These are phyloP conservation scores for Diogma glabrata DNA, from an alignment of 2,888 invertebrate genomes.

Conservation along the genomic window DNA sequence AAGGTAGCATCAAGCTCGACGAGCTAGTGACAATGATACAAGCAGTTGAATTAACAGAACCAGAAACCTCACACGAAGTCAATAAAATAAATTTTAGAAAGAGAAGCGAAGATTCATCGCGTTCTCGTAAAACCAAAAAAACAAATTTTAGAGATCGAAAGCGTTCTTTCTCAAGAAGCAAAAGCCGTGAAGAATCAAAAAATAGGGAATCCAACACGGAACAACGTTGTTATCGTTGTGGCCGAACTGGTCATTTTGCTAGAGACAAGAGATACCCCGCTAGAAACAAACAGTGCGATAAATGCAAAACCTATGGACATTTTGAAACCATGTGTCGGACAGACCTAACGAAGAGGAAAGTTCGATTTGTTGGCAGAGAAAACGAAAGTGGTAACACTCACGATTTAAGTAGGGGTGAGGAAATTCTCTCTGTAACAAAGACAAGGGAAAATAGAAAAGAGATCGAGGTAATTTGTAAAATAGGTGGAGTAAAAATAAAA, in stretches of 20 bases:
- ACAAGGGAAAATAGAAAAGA: not conserved
- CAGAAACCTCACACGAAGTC: not conserved
- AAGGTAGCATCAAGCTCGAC: not conserved
- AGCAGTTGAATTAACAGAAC: not conserved
- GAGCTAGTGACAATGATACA: not conserved
- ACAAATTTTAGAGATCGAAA: not conserved
- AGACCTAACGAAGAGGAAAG: not conserved
- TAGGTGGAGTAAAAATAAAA: not conserved
- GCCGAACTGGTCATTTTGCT: slow-evolving; percentile 1
- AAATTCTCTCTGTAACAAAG: not conserved
- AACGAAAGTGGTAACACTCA: not conserved
- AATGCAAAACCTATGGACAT: slow-evolving; percentile 11
- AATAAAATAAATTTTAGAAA: not conserved
- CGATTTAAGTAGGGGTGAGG: too few species aligned
- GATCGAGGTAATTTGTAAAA: not conserved
- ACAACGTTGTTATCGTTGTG: slow-evolving; percentile 1
- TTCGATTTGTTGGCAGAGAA: not conserved
- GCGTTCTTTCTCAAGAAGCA: not conserved
- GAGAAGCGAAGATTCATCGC: not conserved
- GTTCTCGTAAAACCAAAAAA: not conserved
- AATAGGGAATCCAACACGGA: not conserved
- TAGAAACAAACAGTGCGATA: slow-evolving; percentile 10
- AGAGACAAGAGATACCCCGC: slow-evolving; percentile 11
- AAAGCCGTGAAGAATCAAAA: not conserved
- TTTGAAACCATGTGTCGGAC: slow-evolving; percentile 10